A percentile compares a stretch with the other conserved stretches of the same genome.
Conservation (phyloP, 37 sponge, comb jelly and placozoan genomes). For the Halichondria panicea region DNA sequence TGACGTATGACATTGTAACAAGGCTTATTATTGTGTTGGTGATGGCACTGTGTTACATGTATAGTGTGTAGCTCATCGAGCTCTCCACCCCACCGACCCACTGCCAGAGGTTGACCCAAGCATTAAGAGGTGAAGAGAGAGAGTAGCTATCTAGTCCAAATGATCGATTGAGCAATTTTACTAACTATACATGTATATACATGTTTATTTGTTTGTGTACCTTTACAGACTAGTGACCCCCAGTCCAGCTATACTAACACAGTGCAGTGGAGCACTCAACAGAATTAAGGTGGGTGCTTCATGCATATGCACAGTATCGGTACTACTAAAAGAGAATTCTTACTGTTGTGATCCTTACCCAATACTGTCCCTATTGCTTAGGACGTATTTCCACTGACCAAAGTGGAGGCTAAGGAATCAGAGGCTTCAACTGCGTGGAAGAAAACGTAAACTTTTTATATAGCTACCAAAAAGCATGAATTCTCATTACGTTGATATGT, state of each 20-base stretch:
- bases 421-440: conserved; percentile 72
- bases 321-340: too few relatives aligned
- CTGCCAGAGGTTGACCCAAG: conserved; percentile 75
- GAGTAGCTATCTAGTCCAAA: too few relatives aligned
- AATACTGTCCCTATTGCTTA: too few relatives aligned
- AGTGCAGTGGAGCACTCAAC: conserved; percentile 19
- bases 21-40: too few relatives aligned
- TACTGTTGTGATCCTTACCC: too few relatives aligned
- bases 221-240: conserved; percentile 10
- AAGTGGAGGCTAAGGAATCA: conserved; percentile 30
- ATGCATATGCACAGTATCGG: too few relatives aligned
- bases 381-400: conserved; percentile 72
- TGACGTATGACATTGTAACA: background rate
- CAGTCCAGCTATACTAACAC: conserved; percentile 8
- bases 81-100: conserved; percentile 55
- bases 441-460: conserved; percentile 42
- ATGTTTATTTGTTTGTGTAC: too few relatives aligned
- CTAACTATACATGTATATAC: too few relatives aligned
- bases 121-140: conserved; percentile 24
- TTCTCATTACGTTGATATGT: background rate
- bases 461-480: background rate
- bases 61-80: conserved; percentile 73
- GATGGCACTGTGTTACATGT: too few relatives aligned
- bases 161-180: too few relatives aligned
- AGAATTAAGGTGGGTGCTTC: conserved; percentile 48